These are phyloP conservation scores for Stramonita haemastoma DNA, from an alignment of 2,888 invertebrate species.

Conservation along the genomic window DNA sequence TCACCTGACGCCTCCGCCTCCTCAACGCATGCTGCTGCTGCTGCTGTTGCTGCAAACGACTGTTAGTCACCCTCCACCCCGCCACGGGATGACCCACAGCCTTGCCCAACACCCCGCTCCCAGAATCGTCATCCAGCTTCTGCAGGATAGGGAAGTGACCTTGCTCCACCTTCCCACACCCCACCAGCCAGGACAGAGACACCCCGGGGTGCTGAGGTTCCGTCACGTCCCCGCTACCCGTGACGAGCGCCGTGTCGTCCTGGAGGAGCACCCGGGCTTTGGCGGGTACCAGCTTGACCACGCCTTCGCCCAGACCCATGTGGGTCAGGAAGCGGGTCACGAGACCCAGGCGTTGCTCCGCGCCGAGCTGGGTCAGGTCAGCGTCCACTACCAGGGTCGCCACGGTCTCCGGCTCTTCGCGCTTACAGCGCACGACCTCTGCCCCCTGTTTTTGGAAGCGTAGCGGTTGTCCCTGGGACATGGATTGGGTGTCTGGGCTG, in stretches of 20 bases:
- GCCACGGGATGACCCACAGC: conserved; percentile 84
- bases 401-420: conserved; percentile 81
- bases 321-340: conserved; percentile 66
- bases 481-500: conserved; percentile 47
- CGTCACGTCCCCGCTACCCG: conserved; percentile 72
- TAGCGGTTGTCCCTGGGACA: conserved; percentile 46
- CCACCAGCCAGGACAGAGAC: conserved; percentile 81
- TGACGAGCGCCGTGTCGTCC: conserved; percentile 73
- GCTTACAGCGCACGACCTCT: conserved; percentile 68
- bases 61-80: conserved; percentile 84
- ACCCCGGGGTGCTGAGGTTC: conserved; percentile 61
- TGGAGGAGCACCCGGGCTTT: conserved; percentile 66
- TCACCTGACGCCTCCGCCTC: conserved; percentile 74
- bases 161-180: conserved; percentile 86
- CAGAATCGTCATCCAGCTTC: conserved; percentile 84
- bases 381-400: conserved; percentile 85
- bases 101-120: conserved; percentile 85
- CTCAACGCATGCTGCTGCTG: conserved; percentile 66
- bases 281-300: conserved; percentile 69
- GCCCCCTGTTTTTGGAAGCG: conserved; percentile 50
- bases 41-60: conserved; percentile 72
- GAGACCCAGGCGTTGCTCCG: conserved; percentile 80
- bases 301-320: conserved; percentile 67
- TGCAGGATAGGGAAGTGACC: conserved; percentile 83
- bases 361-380: conserved; percentile 80